Evolutionary conservation across 2,113 vertebrate species (phyloP).

Genomic region (Crotophaga sulcirostris): DNA sequence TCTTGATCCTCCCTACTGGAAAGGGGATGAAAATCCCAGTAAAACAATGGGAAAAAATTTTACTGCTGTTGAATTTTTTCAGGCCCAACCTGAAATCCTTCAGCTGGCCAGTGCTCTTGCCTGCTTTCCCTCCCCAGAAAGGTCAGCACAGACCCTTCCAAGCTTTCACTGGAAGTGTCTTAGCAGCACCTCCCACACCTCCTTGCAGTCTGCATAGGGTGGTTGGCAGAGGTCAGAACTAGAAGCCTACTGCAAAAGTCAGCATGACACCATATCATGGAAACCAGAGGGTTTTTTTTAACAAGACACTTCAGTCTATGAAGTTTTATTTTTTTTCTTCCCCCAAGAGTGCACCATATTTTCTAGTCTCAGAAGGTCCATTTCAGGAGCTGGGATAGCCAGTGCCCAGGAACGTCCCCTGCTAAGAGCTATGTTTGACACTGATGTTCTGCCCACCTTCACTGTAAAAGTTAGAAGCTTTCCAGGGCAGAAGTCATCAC

Average conservation of each 20-base stretch:
- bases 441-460: not conserved
- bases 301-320: not conserved
- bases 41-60: not conserved
- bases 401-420: not conserved
- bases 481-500: not conserved
- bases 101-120: not conserved
- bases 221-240: not conserved
- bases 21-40: not conserved
- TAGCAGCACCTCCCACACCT: not conserved
- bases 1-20: not conserved
- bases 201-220: not conserved
- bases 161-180: not conserved
- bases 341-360: not conserved
- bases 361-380: not conserved
- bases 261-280: not conserved
- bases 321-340: too few relatives aligned
- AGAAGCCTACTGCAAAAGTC: not conserved
- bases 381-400: not conserved
- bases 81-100: not conserved
- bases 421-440: not conserved
- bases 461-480: not conserved
- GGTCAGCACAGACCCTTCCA: not conserved
- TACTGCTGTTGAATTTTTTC: not conserved
- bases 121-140: not conserved
- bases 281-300: not conserved